A percentile compares a stretch with the other conserved stretches of the same genome.
Conservation (phyloP, 2,888 invertebrate species). For the Clunio marinus region DNA sequence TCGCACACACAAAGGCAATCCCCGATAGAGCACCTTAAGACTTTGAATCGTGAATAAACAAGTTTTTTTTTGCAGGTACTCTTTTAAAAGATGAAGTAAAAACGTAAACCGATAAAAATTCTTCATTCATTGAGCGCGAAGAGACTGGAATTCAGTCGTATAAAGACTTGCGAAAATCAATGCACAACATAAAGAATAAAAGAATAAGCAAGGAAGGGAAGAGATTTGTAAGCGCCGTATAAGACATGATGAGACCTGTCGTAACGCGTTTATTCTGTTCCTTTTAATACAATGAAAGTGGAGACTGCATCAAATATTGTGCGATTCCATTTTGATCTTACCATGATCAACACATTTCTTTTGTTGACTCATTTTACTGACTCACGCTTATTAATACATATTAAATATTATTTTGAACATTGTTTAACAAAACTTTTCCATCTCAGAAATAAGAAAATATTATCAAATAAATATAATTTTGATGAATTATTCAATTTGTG, state of each 20-base stretch:
- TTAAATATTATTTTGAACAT: too few species aligned
- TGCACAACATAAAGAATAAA: neutral
- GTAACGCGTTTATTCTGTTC: neutral
- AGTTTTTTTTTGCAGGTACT: slow-evolving; percentile 3
- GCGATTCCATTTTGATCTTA: too few species aligned
- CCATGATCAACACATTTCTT: too few species aligned
- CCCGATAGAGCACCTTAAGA: neutral
- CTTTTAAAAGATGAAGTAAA: neutral
- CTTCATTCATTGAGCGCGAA: neutral
- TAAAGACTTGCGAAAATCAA: neutral
- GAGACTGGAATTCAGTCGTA: neutral
- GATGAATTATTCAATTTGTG: slow-evolving; percentile 22
- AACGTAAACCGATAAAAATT: neutral
- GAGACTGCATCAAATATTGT: too few species aligned
- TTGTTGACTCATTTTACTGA: too few species aligned
- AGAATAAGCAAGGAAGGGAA: neutral
- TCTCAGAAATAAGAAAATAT: neutral
- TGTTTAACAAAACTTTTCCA: neutral
- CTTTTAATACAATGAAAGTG: too few species aligned
- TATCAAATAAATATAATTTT: neutral
- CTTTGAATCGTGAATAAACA: neutral
- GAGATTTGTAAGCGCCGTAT: neutral
- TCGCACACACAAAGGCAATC: neutral
- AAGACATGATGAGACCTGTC: neutral
- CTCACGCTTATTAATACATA: too few species aligned